Evolutionary conservation across 2,113 vertebrate genomes (phyloP), one percentile per base, ranked within the genome.

Genomic region (Empidonax traillii): DNA sequence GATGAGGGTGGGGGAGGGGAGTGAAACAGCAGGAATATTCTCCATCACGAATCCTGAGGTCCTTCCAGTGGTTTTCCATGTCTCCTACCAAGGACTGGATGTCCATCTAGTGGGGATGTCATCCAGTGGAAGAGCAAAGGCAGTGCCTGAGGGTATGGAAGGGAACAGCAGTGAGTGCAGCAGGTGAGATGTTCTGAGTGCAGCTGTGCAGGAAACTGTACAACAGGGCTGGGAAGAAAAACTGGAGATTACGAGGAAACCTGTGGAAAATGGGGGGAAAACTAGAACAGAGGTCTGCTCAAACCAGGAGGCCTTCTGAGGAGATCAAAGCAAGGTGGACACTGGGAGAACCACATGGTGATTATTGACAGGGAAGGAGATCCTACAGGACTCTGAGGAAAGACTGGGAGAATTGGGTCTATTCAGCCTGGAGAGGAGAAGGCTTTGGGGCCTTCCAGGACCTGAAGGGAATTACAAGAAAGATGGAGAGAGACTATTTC

Each of bases 401-500:
- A 51, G 59, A 21, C 51, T 66, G 31, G 43, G 27, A 88, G 25
- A 51, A 3, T 18, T 66, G 59, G 35, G 27, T 37, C 35, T 73
- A 21, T 15, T 58, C 58, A 80, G 35, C 21, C 1, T 37, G 21
- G 51, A 66, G 37, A 43, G 21, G 51, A 58, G 46, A 56, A 47
- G 10, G 33, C 56, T 59, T 35, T 15, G 23, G 58, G 37, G 14
- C 17, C 58, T 73, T 51, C 14, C 27, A 43, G 35, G 15, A 1
- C 31, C 43, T 51, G 59, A 44, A 44, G 56, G 22, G 51, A 88
- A 9, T 11, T 6, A 18, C 20, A 80, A 25, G 4, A 24, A 56
- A 10, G 0, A 0, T 16, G 12, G 11, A 39, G 18, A 43, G 14
- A 58, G 9, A 13, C 1, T 8, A 0, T 33, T 81, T 37, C 9